Base-by-base conservation (phyloP, 2,113 vertebrate genomes). In the Dromas ardeola region DNA sequence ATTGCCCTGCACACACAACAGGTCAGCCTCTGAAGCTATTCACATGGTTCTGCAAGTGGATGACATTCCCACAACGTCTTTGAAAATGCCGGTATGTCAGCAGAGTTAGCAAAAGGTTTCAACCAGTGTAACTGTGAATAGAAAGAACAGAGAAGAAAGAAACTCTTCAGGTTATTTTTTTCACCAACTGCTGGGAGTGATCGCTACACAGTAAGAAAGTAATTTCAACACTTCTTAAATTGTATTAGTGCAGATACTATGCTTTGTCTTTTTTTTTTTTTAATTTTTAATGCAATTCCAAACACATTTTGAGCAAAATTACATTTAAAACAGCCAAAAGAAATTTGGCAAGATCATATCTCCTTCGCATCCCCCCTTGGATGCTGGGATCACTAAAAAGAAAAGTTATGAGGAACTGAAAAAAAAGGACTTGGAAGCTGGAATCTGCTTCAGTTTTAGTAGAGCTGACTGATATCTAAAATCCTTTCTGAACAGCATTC, bases 321-420 rank as follows among this genome's bases (percentile, higher is more conserved):
- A 91, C 93, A 89, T 84, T 95, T 95, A 95, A 94, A 96, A 93
- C 83, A 81, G 95, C 86, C 93, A 93, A 95, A 95, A 95, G 83
- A 96, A 97, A 91, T 94, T 81, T 96, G 96, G 88, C 94, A 95
- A 93, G 81, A 93, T 93, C 6, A 0, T 93, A 94, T 87, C 91
- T 93, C 56, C 78, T 95, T 91, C 34, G 23, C 52, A 85, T n/a
- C 53, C 36, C 65, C 61, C 10, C 38, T 74, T 73, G 88, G 81
- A 81, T 97, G 76, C 65, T 91, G 67, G 69, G 83, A 94, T 95
- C 81, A 92, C 77, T 63, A 83, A 94, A 97, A 84, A 45, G 38
- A 81, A 93, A 92, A 92, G 69, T 88, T 96, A 61, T 22, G 77
- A 92, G 61, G 59, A 88, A 81, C 69, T 61, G 56, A 85, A 88